Conservation (phyloP, 2,113 vertebrate genomes). For the Thamnophis sirtalis region DNA sequence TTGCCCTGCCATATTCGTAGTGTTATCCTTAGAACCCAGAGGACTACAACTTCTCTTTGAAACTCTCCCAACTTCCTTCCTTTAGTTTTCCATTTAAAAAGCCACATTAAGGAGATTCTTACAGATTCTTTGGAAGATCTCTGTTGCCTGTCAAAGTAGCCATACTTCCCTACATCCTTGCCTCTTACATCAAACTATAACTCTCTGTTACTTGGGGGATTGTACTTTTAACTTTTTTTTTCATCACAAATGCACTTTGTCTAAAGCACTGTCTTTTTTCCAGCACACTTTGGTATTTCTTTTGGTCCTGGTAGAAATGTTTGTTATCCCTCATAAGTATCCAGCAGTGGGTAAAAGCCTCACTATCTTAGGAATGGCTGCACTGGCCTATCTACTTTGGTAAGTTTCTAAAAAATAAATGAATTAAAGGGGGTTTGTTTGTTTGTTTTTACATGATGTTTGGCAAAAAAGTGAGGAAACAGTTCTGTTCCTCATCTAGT, state of each 20-base stretch:
- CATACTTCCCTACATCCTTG: background rate
- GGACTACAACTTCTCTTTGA: background rate
- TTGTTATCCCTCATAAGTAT: slow-evolving; percentile 60
- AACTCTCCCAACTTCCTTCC: background rate
- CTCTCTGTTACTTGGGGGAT: too few relatives aligned
- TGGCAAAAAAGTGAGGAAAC: background rate
- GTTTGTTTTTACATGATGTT: background rate
- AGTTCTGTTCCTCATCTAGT: background rate
- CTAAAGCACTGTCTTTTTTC: slow-evolving; percentile 14
- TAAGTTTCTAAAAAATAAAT: slow-evolving; percentile 50
- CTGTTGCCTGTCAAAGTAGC: background rate
- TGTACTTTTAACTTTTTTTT: background rate
- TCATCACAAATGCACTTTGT: accelerated
- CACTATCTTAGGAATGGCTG: slow-evolving; percentile 29
- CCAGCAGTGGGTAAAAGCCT: slow-evolving; percentile 66
- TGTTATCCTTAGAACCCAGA: background rate
- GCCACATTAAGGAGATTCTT: background rate
- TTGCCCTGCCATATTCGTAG: background rate
- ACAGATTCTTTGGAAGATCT: background rate
- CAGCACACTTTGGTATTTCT: slow-evolving; percentile 69
- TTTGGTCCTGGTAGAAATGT: slow-evolving; percentile 59
- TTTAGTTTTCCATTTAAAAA: background rate
- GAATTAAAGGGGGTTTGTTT: background rate
- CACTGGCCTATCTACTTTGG: slow-evolving; percentile 63
- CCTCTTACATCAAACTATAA: background rate